Evolutionary conservation across 2,888 invertebrate genomes (phyloP).

Genomic region (Dynastes tityus): DNA sequence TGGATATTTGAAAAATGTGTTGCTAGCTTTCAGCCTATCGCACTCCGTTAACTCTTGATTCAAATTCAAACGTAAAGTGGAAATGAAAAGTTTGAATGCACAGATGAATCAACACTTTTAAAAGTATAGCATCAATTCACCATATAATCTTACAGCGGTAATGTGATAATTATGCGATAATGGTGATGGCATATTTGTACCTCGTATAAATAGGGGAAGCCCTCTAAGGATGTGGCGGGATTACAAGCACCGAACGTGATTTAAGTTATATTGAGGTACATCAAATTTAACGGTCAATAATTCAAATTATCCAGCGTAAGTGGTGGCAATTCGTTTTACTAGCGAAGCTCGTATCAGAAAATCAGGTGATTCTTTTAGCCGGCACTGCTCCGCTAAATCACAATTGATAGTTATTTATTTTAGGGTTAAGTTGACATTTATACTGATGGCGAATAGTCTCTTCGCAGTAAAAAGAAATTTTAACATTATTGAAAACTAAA

Average conservation of each 20-base stretch:
- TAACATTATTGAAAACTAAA: too few species aligned
- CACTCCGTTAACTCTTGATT: too few species aligned
- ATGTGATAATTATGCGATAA: too few species aligned
- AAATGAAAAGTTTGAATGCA: too few species aligned
- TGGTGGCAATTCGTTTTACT: slow-evolving; percentile 10
- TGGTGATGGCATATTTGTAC: neutral
- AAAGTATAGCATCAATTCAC: too few species aligned
- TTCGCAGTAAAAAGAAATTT: too few species aligned
- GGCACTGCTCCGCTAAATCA: neutral
- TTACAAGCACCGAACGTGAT: neutral
- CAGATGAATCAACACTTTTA: too few species aligned
- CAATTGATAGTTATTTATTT: neutral
- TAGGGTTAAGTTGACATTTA: neutral
- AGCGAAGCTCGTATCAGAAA: slow-evolving; percentile 9
- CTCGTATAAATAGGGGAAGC: neutral
- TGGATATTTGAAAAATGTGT: too few species aligned
- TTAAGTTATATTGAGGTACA: slow-evolving; percentile 12
- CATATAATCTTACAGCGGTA: too few species aligned
- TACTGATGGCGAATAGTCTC: too few species aligned
- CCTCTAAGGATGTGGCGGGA: neutral
- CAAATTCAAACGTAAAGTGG: too few species aligned
- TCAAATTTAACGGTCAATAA: slow-evolving; percentile 12
- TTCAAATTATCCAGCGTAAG: slow-evolving; percentile 18
- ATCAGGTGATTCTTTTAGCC: neutral
- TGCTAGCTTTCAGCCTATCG: too few species aligned